Evolutionary conservation across 2,113 vertebrate species (phyloP).

Genomic region (Thamnaconus septentrionalis): DNA sequence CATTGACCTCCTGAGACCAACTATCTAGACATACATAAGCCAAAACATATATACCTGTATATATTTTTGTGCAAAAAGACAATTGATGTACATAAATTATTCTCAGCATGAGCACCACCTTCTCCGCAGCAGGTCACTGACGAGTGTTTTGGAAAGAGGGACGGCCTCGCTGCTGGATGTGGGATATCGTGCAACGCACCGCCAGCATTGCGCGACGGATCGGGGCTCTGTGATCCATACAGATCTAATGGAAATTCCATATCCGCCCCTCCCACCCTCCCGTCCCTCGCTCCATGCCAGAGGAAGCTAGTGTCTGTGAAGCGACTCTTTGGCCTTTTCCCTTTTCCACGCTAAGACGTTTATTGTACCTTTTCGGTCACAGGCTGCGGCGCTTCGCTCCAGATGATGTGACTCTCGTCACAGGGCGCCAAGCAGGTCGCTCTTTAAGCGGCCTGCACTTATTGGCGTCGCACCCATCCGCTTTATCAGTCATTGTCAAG

Average conservation of each 20-base stretch:
- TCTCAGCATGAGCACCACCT: constrained; percentile 32
- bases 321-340: constrained; percentile 1
- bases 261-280: constrained; percentile 9
- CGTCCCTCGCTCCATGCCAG: neutral
- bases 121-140: constrained; percentile 19
- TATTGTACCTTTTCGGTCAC: constrained; percentile 27
- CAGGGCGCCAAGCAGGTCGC: constrained; percentile 15
- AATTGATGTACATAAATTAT: too few species aligned
- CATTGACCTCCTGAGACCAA: too few species aligned
- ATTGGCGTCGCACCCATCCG: constrained; percentile 11
- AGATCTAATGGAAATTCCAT: constrained; percentile 17
- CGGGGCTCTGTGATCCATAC: constrained; percentile 12
- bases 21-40: too few species aligned
- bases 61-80: too few species aligned
- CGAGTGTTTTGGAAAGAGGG: constrained; percentile 4
- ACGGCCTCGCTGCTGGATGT: constrained; percentile 9
- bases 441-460: constrained; percentile 10
- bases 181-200: constrained; percentile 23
- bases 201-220: constrained; percentile 30
- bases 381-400: constrained; percentile 42
- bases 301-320: constrained; percentile 11
- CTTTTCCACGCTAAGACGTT: too few species aligned
- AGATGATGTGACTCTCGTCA: constrained; percentile 32
- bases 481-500: constrained; percentile 41
- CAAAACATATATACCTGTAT: too few species aligned